Base-by-base conservation (phyloP, 2,113 vertebrate genomes). In the Cyprinodon tularosa region DNA sequence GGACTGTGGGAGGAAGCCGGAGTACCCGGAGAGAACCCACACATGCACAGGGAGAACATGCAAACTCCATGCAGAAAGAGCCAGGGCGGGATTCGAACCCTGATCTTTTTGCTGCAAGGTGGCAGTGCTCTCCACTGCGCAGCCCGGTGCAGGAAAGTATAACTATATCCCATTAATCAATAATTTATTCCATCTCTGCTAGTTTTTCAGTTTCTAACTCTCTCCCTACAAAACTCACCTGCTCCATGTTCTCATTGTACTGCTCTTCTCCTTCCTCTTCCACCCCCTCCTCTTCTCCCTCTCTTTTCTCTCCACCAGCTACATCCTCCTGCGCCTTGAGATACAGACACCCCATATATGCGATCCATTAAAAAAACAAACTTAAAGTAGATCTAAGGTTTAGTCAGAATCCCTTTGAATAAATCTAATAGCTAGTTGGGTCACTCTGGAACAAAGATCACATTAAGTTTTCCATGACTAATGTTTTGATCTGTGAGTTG, bases 311-410 rank as follows among this genome's bases (percentile, higher is more conserved):
- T 71, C 94, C 96, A n/a, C 94, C 96, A 20, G 94, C 93, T 74
- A 97, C 77, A 79, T 99, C 96, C 78, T 98, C 97, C 90, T 96
- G 98, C 48, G 94, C 94, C 98, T 98, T 83, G 77, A 48, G 8
- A n/a, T 38, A 75, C 44, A 29, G 14, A 38, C 42, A 45, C 12
- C 29, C 42, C 7, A 12, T 15, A 57, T 20, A 57, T 20, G 20
- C n/a, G 17, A 9, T n/a, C 10, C 8, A 5, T 53, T 57, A 9
- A n/a, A 7, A 57, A 53, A 53, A 53, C 13, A 53, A 45, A 1
- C 15, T 50, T 50, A 14, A 50, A 20, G 17, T 53, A n/a, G 6
- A 57, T 9, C n/a, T 57, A 1, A 3, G n/a, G 7, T 57, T 20
- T 9, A 45, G 50, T 9, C 20, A 14, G 17, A 20, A 53, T 17